Percentiles rank a stretch among this genome's conserved stretches.
phyloP scores from a whole-genome alignment of 1,140 invertebrate species.

The Cydia splendana region DNA sequence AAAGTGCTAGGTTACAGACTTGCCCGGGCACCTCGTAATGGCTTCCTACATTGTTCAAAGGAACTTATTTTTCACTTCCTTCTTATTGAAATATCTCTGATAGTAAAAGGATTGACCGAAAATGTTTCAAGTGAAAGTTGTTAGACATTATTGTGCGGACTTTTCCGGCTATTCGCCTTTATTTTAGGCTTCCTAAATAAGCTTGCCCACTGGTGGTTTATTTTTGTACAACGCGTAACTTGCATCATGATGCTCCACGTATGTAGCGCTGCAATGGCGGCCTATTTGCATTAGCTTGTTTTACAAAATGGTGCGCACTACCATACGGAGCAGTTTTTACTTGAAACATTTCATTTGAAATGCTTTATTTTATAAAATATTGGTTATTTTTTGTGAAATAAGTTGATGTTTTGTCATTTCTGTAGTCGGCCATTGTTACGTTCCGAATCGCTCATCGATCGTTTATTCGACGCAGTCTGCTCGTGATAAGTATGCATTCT shows the following conservation, averaged over 20 bases:
- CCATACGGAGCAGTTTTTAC: slow-evolving; percentile 52
- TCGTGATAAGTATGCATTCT: slow-evolving; percentile 26
- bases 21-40: slow-evolving; percentile 57
- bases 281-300: slow-evolving; percentile 40
- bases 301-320: slow-evolving; percentile 51
- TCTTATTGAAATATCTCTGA: slow-evolving; percentile 70
- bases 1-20: slow-evolving; percentile 21
- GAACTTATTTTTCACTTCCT: slow-evolving; percentile 56
- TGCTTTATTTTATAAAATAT: slow-evolving; percentile 8
- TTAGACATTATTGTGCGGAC: slow-evolving; percentile 53
- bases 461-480: background rate
- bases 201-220: slow-evolving; percentile 69
- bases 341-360: slow-evolving; percentile 52
- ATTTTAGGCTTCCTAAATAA: slow-evolving; percentile 49
- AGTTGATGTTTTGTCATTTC: slow-evolving; percentile 47
- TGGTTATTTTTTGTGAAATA: slow-evolving; percentile 8
- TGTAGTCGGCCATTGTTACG: slow-evolving; percentile 21
- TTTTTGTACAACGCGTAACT: slow-evolving; percentile 65
- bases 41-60: slow-evolving; percentile 59
- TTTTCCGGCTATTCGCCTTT: slow-evolving; percentile 40
- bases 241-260: slow-evolving; percentile 51
- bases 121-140: slow-evolving; percentile 71
- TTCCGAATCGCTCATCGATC: slow-evolving; percentile 32
- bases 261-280: slow-evolving; percentile 58
- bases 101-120: slow-evolving; percentile 55